Evolutionary conservation across 2,888 invertebrate genomes (phyloP).

Genomic region (Onchidella celtica): DNA sequence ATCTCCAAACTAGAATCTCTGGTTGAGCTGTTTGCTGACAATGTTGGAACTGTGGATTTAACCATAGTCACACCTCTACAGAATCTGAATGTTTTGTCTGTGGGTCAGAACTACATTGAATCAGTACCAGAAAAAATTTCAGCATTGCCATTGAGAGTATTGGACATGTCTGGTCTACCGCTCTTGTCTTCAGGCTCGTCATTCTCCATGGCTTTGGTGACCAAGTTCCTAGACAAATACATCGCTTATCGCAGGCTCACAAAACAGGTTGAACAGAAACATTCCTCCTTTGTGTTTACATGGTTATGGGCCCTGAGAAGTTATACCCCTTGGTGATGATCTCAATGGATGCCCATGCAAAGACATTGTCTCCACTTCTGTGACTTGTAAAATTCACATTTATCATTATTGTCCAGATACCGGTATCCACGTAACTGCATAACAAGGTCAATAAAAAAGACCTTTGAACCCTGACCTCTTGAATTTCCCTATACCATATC

Average conservation of each 20-base stretch:
- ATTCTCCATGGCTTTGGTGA: slow-evolving; percentile 11
- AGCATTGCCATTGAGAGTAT: slow-evolving; percentile 56
- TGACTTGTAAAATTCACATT: no score
- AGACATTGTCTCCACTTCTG: no score
- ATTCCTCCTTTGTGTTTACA: background rate
- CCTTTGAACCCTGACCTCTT: no score
- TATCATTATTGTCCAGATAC: no score
- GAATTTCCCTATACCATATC: no score
- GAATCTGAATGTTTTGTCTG: slow-evolving; percentile 57
- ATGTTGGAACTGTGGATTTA: slow-evolving; percentile 61
- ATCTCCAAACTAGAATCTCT: slow-evolving; percentile 56
- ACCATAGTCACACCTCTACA: slow-evolving; percentile 57
- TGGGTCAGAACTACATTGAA: slow-evolving; percentile 58
- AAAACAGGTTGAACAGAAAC: slow-evolving; percentile 24
- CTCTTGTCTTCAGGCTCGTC: slow-evolving; percentile 55
- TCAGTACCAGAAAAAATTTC: slow-evolving; percentile 59
- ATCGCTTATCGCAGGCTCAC: slow-evolving; percentile 29
- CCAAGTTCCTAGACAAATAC: slow-evolving; percentile 26
- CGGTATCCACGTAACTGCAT: no score
- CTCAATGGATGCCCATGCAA: no score
- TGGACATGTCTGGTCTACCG: slow-evolving; percentile 70
- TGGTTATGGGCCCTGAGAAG: no score
- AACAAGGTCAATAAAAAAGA: no score
- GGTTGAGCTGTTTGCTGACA: slow-evolving; percentile 62
- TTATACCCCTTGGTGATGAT: no score